Percentiles rank a stretch among this genome's conserved stretches.
phyloP scores from a whole-genome alignment of 2,113 vertebrate genomes.

The Ailurus styani region DNA sequence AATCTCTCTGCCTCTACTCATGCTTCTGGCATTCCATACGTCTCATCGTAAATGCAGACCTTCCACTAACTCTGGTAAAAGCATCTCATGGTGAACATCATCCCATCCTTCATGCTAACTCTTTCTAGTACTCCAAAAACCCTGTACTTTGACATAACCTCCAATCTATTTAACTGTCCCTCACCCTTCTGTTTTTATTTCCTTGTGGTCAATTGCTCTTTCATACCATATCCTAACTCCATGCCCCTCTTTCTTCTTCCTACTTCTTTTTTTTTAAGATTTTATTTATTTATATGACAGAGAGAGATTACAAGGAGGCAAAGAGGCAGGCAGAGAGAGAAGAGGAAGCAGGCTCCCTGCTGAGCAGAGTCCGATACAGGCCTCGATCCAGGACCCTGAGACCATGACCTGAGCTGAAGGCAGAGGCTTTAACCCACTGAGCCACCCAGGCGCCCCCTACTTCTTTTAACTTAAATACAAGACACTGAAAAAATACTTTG shows the following conservation, averaged over 20 bases:
- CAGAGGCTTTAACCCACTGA: no score
- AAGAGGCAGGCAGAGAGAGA: no score
- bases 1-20: background rate
- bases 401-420: no score
- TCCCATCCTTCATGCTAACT: background rate
- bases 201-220: background rate
- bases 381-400: no score
- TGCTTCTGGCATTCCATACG: background rate
- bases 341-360: no score
- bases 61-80: background rate
- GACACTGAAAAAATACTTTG: background rate
- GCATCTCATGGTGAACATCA: background rate
- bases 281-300: no score
- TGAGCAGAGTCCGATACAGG: no score
- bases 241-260: background rate
- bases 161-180: background rate
- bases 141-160: background rate
- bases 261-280: no score
- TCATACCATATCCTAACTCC: background rate
- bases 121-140: background rate
- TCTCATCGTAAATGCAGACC: background rate
- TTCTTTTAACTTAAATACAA: background rate
- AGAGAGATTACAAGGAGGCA: no score
- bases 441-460: no score
- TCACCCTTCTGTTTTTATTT: background rate